phyloP scores from a whole-genome alignment of 2,888 invertebrate genomes.

The Galeruca laticollis region DNA sequence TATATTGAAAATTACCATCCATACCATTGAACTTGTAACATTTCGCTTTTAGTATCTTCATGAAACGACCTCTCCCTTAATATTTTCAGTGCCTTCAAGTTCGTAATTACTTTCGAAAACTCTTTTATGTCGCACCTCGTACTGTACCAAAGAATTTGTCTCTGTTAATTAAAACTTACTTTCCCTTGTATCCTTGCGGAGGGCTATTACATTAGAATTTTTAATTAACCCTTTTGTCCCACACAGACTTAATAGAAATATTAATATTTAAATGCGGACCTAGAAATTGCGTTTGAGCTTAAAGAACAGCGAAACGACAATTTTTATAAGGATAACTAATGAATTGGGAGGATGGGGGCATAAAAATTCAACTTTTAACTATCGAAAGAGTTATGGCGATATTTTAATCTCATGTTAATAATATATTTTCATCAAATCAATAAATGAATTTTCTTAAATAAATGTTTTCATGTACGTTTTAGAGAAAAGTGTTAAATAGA shows the following conservation, averaged over 20 bases:
- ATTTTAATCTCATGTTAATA: no score
- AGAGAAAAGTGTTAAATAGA: no score
- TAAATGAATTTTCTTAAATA: no score
- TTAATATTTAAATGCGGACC: conserved; percentile 28
- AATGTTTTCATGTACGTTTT: no score
- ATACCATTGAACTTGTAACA: neutral
- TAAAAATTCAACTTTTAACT: neutral
- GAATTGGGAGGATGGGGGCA: neutral
- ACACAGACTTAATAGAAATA: conserved; percentile 29
- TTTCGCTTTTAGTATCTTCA: neutral
- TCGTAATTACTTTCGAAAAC: conserved; percentile 25
- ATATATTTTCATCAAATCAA: no score
- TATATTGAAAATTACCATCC: neutral
- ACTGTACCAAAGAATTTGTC: conserved; percentile 26
- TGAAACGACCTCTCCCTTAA: neutral
- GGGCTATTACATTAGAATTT: conserved; percentile 28
- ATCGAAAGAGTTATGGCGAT: no score
- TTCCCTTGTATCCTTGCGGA: neutral
- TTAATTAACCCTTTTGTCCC: conserved; percentile 32
- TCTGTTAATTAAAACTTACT: conserved; percentile 37
- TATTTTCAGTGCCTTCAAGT: neutral
- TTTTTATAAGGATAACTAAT: neutral
- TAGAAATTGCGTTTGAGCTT: neutral
- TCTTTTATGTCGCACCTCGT: conserved; percentile 20
- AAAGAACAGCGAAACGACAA: neutral